A percentile compares a stretch with the other conserved stretches of the same genome.
These are phyloP conservation scores for Drosophila bipectinata DNA, from an alignment of 1,140 invertebrate genomes.

Conservation along the genomic window DNA sequence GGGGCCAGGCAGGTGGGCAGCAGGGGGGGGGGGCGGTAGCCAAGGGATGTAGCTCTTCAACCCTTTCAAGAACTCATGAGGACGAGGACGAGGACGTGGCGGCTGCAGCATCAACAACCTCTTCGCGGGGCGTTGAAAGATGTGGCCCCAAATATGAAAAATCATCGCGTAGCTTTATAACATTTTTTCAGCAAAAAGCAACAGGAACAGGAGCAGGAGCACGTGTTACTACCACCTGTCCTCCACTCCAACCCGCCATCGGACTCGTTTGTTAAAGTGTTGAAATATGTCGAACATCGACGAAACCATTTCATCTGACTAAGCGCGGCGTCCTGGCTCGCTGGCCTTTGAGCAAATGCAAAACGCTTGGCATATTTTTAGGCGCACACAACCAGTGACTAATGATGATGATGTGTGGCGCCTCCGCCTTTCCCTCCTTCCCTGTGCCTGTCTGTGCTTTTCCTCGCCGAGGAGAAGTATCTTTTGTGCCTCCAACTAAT, in stretches of 20 bases:
- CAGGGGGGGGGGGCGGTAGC: background rate
- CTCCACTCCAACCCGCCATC: background rate
- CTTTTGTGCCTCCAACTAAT: conserved; percentile 65
- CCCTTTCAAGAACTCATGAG: conserved; percentile 65
- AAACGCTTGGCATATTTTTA: conserved; percentile 81
- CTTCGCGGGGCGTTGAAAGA: conserved; percentile 57
- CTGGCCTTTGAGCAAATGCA: conserved; percentile 48
- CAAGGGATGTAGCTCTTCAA: conserved; percentile 43
- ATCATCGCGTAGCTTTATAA: conserved; percentile 55
- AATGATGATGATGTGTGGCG: conserved; percentile 72
- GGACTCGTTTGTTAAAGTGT: conserved; percentile 62
- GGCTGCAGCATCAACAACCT: conserved; percentile 33
- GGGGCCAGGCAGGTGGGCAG: conserved; percentile 2
- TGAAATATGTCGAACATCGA: conserved; percentile 79
- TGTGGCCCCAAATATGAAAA: conserved; percentile 75
- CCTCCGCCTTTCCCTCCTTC: conserved; percentile 3
- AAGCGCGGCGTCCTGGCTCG: conserved; percentile 24
- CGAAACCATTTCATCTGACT: conserved; percentile 77
- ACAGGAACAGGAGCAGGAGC: conserved; percentile 21
- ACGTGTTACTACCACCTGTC: conserved; percentile 35
- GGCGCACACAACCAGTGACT: conserved; percentile 75
- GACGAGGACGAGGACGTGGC: conserved; percentile 33
- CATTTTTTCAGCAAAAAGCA: conserved; percentile 29
- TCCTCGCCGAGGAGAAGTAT: background rate
- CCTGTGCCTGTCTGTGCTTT: background rate